A percentile compares a stretch with the other conserved stretches of the same genome.
Evolutionary conservation across 2,113 vertebrate genomes (phyloP).

Genomic region (Charina bottae): DNA sequence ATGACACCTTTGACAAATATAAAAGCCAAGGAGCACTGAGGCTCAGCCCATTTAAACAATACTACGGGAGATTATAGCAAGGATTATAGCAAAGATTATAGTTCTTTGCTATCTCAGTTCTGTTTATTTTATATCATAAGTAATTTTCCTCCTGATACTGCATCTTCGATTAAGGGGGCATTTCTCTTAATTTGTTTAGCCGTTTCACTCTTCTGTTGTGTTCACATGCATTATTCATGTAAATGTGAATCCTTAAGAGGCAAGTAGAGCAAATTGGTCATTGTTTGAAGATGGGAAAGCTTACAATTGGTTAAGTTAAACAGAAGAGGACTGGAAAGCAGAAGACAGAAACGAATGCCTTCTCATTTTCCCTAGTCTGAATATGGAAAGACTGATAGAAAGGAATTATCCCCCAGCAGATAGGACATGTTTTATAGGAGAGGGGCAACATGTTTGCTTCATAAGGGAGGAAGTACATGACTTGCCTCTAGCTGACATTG

Average conservation of each 20-base stretch:
- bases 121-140: not conserved
- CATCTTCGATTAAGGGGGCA: not conserved
- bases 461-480: not conserved
- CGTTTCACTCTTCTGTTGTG: slow-evolving; percentile 47
- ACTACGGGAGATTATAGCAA: not conserved
- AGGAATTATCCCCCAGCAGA: not conserved
- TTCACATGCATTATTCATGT: slow-evolving; percentile 43
- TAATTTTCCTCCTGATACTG: not conserved
- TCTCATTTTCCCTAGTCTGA: not conserved
- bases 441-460: not conserved
- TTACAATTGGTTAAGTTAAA: slow-evolving; percentile 11
- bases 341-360: not conserved
- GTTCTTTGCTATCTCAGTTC: not conserved
- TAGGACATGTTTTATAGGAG: not conserved
- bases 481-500: not conserved
- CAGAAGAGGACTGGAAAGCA: slow-evolving; percentile 10
- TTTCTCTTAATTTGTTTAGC: slow-evolving; percentile 57
- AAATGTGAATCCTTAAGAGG: slow-evolving; percentile 48
- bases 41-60: not conserved
- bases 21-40: not conserved
- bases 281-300: slow-evolving; percentile 32
- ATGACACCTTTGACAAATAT: not conserved
- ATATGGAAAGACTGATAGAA: slow-evolving; percentile 2
- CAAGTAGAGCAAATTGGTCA: slow-evolving; percentile 13
- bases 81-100: not conserved